Conservation (phyloP, 2,113 vertebrate genomes). For the Notiomystis cincta region DNA sequence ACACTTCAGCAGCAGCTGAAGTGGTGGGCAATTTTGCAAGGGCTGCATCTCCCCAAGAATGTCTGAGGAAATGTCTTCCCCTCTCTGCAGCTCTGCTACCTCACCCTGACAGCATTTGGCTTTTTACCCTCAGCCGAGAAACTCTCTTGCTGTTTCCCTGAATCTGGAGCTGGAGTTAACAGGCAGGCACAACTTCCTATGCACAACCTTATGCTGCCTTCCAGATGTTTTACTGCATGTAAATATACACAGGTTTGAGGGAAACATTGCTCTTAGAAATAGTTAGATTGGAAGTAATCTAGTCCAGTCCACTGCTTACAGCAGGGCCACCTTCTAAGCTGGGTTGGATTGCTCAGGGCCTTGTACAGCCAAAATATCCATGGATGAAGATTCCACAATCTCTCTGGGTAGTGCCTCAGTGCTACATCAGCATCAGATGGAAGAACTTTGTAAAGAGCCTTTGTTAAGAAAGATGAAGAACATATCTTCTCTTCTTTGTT, state of each 20-base stretch:
- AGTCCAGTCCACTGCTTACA: background rate
- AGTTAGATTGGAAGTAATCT: background rate
- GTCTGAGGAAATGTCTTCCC: background rate
- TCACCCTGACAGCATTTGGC: background rate
- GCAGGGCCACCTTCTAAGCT: background rate
- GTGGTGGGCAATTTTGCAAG: background rate
- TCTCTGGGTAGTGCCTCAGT: background rate
- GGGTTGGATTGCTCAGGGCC: background rate
- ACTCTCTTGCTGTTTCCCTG: background rate
- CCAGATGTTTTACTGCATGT: background rate
- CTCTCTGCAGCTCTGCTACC: background rate
- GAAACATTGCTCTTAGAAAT: background rate
- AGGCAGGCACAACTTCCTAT: background rate
- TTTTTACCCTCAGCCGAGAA: background rate
- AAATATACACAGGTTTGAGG: background rate
- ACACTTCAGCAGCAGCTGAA: background rate
- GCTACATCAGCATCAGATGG: background rate
- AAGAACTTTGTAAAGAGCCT: background rate
- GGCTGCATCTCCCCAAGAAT: background rate
- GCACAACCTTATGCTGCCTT: background rate
- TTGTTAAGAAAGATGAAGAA: background rate
- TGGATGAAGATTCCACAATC: background rate
- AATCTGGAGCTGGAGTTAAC: background rate
- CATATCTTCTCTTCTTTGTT: background rate
- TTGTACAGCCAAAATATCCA: background rate